These are phyloP conservation scores for Plusia festucae DNA, from an alignment of 2,888 invertebrate species.

Conservation along the genomic window DNA sequence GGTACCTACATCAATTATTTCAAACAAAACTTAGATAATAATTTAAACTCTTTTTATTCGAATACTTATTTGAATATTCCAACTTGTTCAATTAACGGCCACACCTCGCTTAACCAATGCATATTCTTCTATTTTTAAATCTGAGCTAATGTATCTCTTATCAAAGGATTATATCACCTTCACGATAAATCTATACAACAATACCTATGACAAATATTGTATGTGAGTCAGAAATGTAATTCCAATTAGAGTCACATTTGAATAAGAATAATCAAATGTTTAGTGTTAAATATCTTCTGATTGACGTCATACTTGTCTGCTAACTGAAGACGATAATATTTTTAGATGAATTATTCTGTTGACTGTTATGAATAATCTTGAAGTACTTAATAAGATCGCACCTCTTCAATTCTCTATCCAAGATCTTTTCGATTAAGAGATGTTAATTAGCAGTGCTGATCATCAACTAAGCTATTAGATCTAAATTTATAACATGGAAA, in stretches of 20 bases:
- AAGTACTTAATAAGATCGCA: neutral
- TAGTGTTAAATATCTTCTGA: slow-evolving; percentile 18
- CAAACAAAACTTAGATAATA: neutral
- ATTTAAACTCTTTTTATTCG: slow-evolving; percentile 6
- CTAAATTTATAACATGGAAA: too few species aligned
- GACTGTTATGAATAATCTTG: neutral
- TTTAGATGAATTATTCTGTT: neutral
- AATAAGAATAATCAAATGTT: slow-evolving; percentile 23
- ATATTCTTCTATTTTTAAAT: slow-evolving; percentile 44
- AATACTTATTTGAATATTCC: slow-evolving; percentile 16
- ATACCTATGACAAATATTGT: slow-evolving; percentile 39
- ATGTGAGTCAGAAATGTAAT: slow-evolving; percentile 35
- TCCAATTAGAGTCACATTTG: slow-evolving; percentile 30
- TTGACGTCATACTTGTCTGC: neutral
- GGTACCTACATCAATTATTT: neutral
- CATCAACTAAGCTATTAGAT: too few species aligned
- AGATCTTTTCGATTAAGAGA: neutral
- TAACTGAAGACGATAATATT: neutral
- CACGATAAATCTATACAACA: slow-evolving; percentile 27
- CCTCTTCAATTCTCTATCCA: too few species aligned
- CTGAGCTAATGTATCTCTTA: slow-evolving; percentile 43
- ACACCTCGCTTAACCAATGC: slow-evolving; percentile 24
- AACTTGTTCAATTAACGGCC: slow-evolving; percentile 28
- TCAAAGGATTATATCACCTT: slow-evolving; percentile 45
- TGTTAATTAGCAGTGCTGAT: neutral